Conservation (phyloP, 2,888 invertebrate genomes). For the Drosophila kanekoi region DNA sequence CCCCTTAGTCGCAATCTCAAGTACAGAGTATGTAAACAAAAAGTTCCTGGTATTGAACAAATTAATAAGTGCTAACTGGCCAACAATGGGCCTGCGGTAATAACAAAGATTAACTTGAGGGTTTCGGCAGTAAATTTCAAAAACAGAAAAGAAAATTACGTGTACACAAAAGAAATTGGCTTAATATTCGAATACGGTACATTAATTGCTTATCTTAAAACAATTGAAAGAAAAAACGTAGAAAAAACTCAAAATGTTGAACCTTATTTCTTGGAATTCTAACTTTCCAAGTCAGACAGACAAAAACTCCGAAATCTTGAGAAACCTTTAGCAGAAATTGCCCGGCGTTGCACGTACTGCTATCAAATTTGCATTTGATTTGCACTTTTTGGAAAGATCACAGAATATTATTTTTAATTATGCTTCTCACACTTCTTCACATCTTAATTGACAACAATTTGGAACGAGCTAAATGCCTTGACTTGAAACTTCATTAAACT, state of each 20-base stretch:
- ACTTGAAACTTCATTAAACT: background rate
- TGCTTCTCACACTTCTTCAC: too few species aligned
- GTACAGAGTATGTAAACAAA: slow-evolving; percentile 4
- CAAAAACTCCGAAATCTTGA: too few species aligned
- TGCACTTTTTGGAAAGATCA: too few species aligned
- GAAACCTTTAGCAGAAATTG: too few species aligned
- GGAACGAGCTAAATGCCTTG: background rate
- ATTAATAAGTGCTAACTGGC: slow-evolving; percentile 15
- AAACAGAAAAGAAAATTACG: background rate
- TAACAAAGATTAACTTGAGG: slow-evolving; percentile 47
- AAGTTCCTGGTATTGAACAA: slow-evolving; percentile 22
- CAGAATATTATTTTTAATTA: too few species aligned
- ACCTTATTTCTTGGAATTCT: too few species aligned
- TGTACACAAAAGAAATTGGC: background rate
- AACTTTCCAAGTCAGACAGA: too few species aligned
- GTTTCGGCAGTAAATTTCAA: slow-evolving; percentile 12
- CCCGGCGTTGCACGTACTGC: too few species aligned
- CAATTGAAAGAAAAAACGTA: background rate
- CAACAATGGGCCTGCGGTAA: slow-evolving; percentile 14
- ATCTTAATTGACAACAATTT: background rate
- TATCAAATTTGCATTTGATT: too few species aligned
- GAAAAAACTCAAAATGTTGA: background rate
- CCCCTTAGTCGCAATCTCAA: background rate
- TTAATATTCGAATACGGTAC: background rate
- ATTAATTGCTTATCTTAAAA: slow-evolving; percentile 3